Base-by-base conservation (phyloP, 2,888 invertebrate species). In the Choristoneura rosaceana region DNA sequence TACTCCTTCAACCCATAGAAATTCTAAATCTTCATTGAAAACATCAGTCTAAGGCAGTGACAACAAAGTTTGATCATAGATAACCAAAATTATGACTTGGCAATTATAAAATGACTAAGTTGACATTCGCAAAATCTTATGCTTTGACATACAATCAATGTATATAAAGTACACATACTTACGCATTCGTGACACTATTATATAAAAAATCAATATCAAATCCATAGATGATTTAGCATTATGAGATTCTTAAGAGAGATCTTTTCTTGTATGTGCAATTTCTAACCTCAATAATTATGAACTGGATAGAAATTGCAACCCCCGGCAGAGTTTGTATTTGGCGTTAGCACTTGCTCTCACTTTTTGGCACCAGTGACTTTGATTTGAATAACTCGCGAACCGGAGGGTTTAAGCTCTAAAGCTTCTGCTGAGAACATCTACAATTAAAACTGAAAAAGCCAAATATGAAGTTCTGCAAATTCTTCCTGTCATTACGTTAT, bases 31-130 rank as follows among this genome's bases (percentile, higher is more conserved):
- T 88, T 87, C 79, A 89, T 88, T 88, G 85, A 89, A 90, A 92
- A 92, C 87, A 90, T 92, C 91, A 91, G 92, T 93, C 92, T 88
- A 91, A 91, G 92, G 93, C 93, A 93, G 93, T 93, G 92, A 90
- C 86, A 90, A 92, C 83, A 87, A 87, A 89, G 85, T 91, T 89
- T 88, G 87, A 81, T 83, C 80, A 71, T 77, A 76, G 76, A 76
- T 68, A 75, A 73, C 66, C 63, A 69, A 73, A 77, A 76, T 70
- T 58, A 71, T 59, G 67, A 67, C 34, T 59, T 58, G 63, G 64
- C 73, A 64, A 59, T 69, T 69, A 69, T 64, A 52, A 59, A 69
- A 58, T 67, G 58, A 73, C 68, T 68, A 61, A 65, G 59, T 70
- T 17, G 41, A 69, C 73, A 69, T 69, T 60, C 17, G 52, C 43